Base-by-base conservation (phyloP, 2,888 invertebrate species). In the Pammene aurita region DNA sequence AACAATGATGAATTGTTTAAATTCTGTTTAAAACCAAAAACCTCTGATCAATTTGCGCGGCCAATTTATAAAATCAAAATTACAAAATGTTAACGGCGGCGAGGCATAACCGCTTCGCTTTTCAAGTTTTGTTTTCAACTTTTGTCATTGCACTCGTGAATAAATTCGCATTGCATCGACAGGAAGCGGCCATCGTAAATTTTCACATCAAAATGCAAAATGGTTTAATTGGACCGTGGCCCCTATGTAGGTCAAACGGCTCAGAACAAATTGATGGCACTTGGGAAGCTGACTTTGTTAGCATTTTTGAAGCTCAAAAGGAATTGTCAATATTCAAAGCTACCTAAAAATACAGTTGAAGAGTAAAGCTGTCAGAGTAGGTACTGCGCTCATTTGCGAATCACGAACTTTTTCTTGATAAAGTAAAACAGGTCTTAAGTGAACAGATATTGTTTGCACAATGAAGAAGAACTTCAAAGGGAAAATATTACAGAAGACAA, bases 141-240 rank as follows among this genome's bases (percentile, higher is more conserved):
- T 81, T 80, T 80, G 80, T 81, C 79, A 78, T 77, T 78, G 78
- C 79, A 76, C 74, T 76, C 77, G 80, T 81, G 83, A 85, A 87
- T 89, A 88, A 87, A 87, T 87, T 83, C 81, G 81, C 80, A 74
- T 68, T 72, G 67, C 73, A 86, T 86, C 84, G 84, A 82, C 83
- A 81, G 81, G 80, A 83, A 86, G 84, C 82, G 84, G 81, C 85
- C 81, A 84, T 88, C 89, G 88, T 90, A 89, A 91, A 92, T 90
- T 91, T 88, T 81, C 83, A 88, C 85, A 91, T 91, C 90, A 91
- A 91, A 90, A 92, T 92, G 91, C 92, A 92, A 92, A 92, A 92
- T 88, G 89, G 87, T 87, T 91, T 90, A 92, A 91, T 90, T 91
- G 91, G 87, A 88, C 87, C 88, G 88, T 89, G 85, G 89, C 90